These are phyloP conservation scores for Brassicogethes aeneus DNA, from an alignment of 2,888 invertebrate genomes.

Conservation along the genomic window DNA sequence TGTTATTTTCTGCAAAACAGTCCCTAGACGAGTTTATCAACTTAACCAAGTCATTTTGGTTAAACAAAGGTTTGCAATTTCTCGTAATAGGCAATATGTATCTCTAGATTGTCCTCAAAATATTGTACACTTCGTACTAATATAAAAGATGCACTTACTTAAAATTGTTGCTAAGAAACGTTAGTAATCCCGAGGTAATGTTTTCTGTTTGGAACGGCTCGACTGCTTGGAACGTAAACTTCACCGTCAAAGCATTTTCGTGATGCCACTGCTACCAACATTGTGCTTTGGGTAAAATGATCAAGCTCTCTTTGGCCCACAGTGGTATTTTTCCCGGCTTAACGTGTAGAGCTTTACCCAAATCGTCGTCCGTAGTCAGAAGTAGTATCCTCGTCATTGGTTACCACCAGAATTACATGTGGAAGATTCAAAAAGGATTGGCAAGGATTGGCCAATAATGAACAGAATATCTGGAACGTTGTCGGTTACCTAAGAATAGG, in stretches of 20 bases:
- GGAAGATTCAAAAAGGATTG: slow-evolving; percentile 8
- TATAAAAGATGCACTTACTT: too few relatives aligned
- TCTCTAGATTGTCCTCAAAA: too few relatives aligned
- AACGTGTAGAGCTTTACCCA: slow-evolving; percentile 1
- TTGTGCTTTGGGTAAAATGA: slow-evolving; percentile 6
- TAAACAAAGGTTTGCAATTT: too few relatives aligned
- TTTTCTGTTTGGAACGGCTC: not conserved
- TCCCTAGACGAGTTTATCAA: slow-evolving; percentile 6
- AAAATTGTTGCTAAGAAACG: too few relatives aligned
- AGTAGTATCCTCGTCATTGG: slow-evolving; percentile 7
- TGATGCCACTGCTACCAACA: slow-evolving; percentile 1
- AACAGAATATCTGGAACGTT: slow-evolving; percentile 9
- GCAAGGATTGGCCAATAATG: slow-evolving; percentile 11
- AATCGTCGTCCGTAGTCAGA: slow-evolving; percentile 3
- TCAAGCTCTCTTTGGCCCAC: slow-evolving; percentile 6
- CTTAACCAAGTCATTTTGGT: too few relatives aligned
- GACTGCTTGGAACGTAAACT: slow-evolving; percentile 1
- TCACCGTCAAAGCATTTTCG: not conserved
- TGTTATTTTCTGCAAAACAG: slow-evolving; percentile 12
- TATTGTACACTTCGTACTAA: too few relatives aligned
- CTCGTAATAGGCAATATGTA: too few relatives aligned
- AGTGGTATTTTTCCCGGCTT: slow-evolving; percentile 7
- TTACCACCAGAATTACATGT: slow-evolving; percentile 5
- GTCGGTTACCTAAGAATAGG: too few relatives aligned
- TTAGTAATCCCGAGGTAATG: slow-evolving; percentile 5